Base-by-base conservation (phyloP, 2,888 invertebrate genomes). In the Sacculina carcini region DNA sequence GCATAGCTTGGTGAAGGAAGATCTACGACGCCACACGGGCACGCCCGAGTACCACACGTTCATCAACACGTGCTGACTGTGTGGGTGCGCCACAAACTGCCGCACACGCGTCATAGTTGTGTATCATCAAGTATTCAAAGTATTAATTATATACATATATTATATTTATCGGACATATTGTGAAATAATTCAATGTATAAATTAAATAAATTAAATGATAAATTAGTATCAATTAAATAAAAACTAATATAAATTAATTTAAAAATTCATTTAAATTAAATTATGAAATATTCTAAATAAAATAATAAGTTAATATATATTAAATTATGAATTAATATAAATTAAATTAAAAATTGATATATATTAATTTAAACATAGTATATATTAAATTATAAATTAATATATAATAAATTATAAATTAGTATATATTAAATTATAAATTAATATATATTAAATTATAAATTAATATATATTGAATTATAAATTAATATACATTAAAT, bases 21-120 rank as follows among this genome's bases (percentile, higher is more conserved):
- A 66, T 5, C 67, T 59, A 47, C 68, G 65, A 51, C 66, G 59
- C 65, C 67, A 67, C 19, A 68, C 67, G 0, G 71, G 70, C 14
- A 71, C 63, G 1, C 70, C 70, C 57, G 69, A 69, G 58, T 69
- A 69, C 71, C 71, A 71, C 52, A 71, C 69, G 36, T 69, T 68
- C 10, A 70, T 69, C 34, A 71, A 62, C 44, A 71, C 62, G 58
- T 72, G 71, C 58, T 71, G 71, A 58, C 71, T 71, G 59, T 72
- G 69, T 0, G 71, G 69, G 56, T 71, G 71, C 5, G 71, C 68
- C 31, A 71, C 71, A 59, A 71, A 71, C 71, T 71, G 62, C 36
- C 60, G 23, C n/a, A 14, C 44, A 16, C 44, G 14, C 19, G 2
- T 26, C 24, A 42, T 42, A 5, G 3, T 23, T 42, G 24, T 42